Conservation (phyloP, 2,113 vertebrate genomes). For the Brachyhypopomus gauderio region DNA sequence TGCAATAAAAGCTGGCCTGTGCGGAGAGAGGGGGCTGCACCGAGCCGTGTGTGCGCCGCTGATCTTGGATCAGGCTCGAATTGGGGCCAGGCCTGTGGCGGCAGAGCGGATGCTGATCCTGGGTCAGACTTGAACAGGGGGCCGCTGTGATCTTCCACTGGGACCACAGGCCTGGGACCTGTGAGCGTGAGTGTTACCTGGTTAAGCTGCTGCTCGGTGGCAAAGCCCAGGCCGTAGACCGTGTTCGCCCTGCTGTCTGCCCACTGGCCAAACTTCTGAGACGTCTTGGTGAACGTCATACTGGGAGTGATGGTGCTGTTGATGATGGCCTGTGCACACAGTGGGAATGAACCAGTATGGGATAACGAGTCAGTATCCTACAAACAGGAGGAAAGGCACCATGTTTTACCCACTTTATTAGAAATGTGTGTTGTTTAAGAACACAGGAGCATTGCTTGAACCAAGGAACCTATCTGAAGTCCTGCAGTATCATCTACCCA, state of each 20-base stretch:
- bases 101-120: too few relatives aligned
- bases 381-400: not conserved
- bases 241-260: constrained; percentile 96
- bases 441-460: too few relatives aligned
- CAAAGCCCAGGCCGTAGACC: constrained; percentile 92
- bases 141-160: not conserved
- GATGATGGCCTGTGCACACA: constrained; percentile 88
- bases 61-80: not conserved
- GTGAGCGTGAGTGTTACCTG: constrained; percentile 76
- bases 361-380: not conserved
- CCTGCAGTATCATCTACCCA: too few relatives aligned
- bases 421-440: too few relatives aligned
- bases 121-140: not conserved
- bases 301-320: constrained; percentile 96
- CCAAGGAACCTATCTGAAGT: too few relatives aligned
- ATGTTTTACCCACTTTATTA: too few relatives aligned
- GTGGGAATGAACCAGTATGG: not conserved
- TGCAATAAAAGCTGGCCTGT: constrained; percentile 7
- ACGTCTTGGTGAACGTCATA: constrained; percentile 98
- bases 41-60: not conserved
- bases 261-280: constrained; percentile 99
- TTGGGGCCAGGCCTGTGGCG: not conserved
- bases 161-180: not conserved
- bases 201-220: constrained; percentile 91
- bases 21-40: not conserved